phyloP scores from a whole-genome alignment of 37 sponge, comb jelly and placozoan genomes.

The Agelas oroides region DNA sequence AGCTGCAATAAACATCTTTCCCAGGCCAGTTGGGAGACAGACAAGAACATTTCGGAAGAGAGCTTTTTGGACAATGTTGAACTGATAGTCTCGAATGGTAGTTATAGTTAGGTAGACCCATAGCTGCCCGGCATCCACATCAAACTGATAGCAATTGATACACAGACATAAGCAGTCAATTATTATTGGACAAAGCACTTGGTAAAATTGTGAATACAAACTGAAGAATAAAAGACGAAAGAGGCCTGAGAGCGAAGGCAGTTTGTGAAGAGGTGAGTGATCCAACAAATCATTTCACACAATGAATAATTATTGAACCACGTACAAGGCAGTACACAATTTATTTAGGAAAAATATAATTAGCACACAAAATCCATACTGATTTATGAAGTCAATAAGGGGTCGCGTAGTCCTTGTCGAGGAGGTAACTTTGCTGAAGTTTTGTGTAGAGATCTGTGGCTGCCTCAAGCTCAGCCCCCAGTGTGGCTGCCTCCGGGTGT shows the following conservation, averaged over 20 bases:
- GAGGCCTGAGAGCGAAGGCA: not conserved
- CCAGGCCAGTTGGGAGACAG: constrained; percentile 97
- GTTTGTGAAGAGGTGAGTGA: not conserved
- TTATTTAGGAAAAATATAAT: too few species aligned
- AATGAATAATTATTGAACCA: too few species aligned
- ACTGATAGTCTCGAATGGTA: constrained; percentile 97
- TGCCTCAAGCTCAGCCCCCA: constrained; percentile 43
- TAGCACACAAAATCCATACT: too few species aligned
- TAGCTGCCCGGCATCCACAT: constrained; percentile 68
- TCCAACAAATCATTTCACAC: too few species aligned
- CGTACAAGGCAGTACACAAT: too few species aligned
- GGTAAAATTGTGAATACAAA: too few species aligned
- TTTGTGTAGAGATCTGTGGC: constrained; percentile 34
- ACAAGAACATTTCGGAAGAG: constrained; percentile 95
- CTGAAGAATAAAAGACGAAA: too few species aligned
- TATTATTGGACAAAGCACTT: too few species aligned
- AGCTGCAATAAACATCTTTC: constrained; percentile 99
- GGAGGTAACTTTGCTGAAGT: constrained; percentile 16
- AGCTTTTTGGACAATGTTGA: constrained; percentile 90
- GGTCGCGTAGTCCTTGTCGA: not conserved
- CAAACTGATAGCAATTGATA: too few species aligned
- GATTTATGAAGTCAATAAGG: too few species aligned
- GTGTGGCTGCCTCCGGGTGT: constrained; percentile 19
- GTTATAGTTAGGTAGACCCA: constrained; percentile 96
- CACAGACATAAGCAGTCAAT: too few species aligned